Evolutionary conservation across 2,797 vertebrate species (phyloP), one percentile per base, ranked within the genome.

Genomic region (Thaleichthys pacificus): DNA sequence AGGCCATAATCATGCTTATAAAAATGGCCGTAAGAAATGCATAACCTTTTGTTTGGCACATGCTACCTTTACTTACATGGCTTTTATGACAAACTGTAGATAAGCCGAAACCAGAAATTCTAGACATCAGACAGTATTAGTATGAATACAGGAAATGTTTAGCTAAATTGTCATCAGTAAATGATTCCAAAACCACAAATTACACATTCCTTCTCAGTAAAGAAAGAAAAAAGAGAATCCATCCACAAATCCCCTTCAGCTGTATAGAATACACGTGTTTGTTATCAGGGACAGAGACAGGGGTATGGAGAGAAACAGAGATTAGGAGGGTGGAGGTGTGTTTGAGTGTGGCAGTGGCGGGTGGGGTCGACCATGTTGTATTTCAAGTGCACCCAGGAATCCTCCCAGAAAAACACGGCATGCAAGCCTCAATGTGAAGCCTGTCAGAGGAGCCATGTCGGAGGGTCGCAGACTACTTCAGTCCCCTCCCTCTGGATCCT

Each of bases 211-310:
- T 49, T 5, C 35, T 3, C 5, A 51, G 28, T 28, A 56, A 24
- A 76, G 28, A n/a, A 63, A 63, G 1, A 19, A 17, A 2, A 65
- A 66, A 24, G 15, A 22, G 28, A 28, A 68, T 12, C 17, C 38
- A 74, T 67, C 2, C 56, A 47, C 2, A 61, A 58, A 66, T 1
- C 32, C 35, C 66, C 77, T 30, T 54, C 26, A 28, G 19, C 57
- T 30, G 22, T 68, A 32, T 68, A 32, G 67, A 22, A 77, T 61
- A 30, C 79, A 85, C 42, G 78, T 86, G 72, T 78, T 85, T 83
- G 65, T 76, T 74, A 84, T 86, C 77, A 78, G 68, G 30, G 21
- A 65, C 47, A 56, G 14, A 28, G 26, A 22, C 12, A 78, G 28
- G 54, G 63, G 56, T 61, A 8, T 58, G n/a, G 7, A 56, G 24